Percentiles rank a stretch among this genome's conserved stretches.
phyloP scores from a whole-genome alignment of 2,113 vertebrate species.

The Brienomyrus longianalis region DNA sequence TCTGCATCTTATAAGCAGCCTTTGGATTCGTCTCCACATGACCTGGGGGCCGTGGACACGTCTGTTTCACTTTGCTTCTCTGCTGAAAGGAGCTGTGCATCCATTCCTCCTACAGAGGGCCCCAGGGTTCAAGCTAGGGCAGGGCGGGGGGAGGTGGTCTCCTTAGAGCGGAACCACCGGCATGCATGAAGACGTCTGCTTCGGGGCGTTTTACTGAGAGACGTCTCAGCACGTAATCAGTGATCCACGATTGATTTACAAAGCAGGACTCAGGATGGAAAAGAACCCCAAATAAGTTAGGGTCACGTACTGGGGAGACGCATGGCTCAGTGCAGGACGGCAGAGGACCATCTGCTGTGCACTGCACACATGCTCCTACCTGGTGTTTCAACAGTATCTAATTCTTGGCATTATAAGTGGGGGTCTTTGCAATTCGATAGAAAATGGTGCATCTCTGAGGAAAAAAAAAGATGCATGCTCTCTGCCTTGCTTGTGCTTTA shows the following conservation, averaged over 20 bases:
- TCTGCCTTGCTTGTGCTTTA: neutral
- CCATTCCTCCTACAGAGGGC: neutral
- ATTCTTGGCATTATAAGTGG: neutral
- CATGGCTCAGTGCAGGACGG: no score
- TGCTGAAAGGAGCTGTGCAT: neutral
- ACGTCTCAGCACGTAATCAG: neutral
- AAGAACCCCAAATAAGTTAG: neutral
- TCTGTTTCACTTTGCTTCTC: neutral
- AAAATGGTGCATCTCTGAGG: constrained; percentile 33
- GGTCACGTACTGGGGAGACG: no score
- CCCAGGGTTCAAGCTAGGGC: neutral
- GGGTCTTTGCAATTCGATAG: neutral
- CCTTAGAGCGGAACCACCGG: neutral
- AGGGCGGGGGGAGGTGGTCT: neutral
- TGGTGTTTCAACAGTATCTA: neutral
- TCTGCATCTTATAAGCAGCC: neutral
- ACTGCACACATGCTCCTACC: neutral
- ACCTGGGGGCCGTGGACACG: neutral
- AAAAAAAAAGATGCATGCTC: neutral
- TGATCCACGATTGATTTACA: neutral
- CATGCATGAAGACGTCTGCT: neutral
- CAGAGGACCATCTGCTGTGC: neutral
- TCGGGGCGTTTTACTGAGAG: neutral
- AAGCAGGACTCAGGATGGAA: neutral
- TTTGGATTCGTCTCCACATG: neutral